phyloP scores from a whole-genome alignment of 2,888 invertebrate genomes.

The Dicyrtoma fusca region DNA sequence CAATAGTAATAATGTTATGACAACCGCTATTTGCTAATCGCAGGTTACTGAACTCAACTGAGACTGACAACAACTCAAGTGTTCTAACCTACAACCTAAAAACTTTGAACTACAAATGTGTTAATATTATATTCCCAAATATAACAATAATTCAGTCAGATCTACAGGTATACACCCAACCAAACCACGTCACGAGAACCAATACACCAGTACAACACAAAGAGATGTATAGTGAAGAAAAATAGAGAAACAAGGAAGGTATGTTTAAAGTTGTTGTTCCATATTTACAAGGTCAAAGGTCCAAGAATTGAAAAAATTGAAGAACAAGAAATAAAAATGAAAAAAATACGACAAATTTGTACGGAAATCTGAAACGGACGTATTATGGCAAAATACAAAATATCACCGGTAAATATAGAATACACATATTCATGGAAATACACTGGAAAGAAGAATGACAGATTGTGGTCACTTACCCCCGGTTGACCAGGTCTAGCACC shows the following conservation, averaged over 20 bases:
- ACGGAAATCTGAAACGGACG: neutral
- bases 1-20: too few relatives aligned
- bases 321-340: neutral
- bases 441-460: too few relatives aligned
- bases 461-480: conserved; percentile 66
- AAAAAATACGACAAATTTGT: conserved; percentile 15
- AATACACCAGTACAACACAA: conserved; percentile 38
- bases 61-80: too few relatives aligned
- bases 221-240: conserved; percentile 30
- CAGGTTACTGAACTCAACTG: too few relatives aligned
- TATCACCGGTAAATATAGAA: too few relatives aligned
- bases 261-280: conserved; percentile 24
- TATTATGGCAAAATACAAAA: neutral
- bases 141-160: conserved; percentile 5
- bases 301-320: too few relatives aligned
- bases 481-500: conserved; percentile 80
- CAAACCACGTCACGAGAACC: conserved; percentile 37
- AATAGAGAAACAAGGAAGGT: conserved; percentile 34
- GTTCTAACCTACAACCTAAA: too few relatives aligned
- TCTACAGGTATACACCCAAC: conserved; percentile 22
- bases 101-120: too few relatives aligned
- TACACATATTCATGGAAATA: conserved; percentile 1
- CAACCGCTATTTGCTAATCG: too few relatives aligned
- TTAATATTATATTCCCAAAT: too few relatives aligned
- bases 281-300: conserved; percentile 17